Evolutionary conservation across 2,797 vertebrate species (phyloP), one percentile per base, ranked within the genome.

Genomic region (Allobates femoralis): DNA sequence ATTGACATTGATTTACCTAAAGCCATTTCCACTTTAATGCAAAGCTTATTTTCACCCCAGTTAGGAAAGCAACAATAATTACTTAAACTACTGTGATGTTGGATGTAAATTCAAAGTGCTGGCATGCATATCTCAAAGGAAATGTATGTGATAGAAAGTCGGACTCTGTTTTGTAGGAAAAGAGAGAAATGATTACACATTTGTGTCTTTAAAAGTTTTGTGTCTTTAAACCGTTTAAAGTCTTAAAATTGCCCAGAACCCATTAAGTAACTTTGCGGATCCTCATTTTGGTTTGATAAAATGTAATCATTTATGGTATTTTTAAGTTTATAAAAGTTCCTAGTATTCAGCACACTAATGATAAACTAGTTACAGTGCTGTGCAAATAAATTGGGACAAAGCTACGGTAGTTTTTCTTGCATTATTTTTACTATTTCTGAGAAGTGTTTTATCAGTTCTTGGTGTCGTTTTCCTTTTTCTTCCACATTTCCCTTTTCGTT

Each of bases 1-100:
- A 92, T 91, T 90, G 89, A 90, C 73, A 90, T 18, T 90, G 86
- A 91, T 90, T 89, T 92, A 84, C 50, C 55, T 86, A 88, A 55
- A 69, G 46, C 58, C 86, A 91, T 78, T 79, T 89, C 50, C 77
- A 90, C n/a, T 71, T 81, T 50, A 78, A 56, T 89, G 19, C 41
- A 75, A 51, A 89, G 46, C 81, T 88, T 84, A 71, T 51, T 86
- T 90, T 90, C 34, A 4, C 81, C 62, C 28, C 73, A 10, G 85
- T 84, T 79, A 83, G 58, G 76, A 69, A 79, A 85, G 60, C n/a
- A 66, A 26, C 81, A 19, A 67, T 76, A 60, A 86, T 80, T 82
- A 87, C 84, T 37, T 81, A 77, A 85, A 85, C 83, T 56, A 64
- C 37, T 81, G 19, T 2, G 34, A 60, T 79, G 50, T 80, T 81